Evolutionary conservation across 2,113 vertebrate species (phyloP), one percentile per base, ranked within the genome.

Genomic region (Cryptotis parvus): DNA sequence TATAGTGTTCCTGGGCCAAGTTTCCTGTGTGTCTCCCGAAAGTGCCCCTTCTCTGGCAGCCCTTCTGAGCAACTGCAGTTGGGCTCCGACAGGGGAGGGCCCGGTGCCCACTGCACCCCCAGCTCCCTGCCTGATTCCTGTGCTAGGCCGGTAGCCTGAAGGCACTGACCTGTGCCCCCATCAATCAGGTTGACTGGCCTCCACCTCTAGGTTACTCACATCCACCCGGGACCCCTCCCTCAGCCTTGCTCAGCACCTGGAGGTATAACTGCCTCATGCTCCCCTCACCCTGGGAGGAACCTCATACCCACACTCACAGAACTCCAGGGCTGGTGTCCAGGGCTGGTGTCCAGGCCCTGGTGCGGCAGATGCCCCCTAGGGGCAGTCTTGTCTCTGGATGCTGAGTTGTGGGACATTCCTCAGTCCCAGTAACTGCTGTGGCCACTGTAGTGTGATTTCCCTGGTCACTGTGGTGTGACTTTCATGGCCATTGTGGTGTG

Each of bases 61-160:
- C 1, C 61, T 77, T 63, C 74, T 39, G 49, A 61, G 35, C 0
- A 4, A 3, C 0, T 9, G 39, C 18, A 55, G 29, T n/a, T 39
- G 69, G 29, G 35, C 35, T 58, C 18, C 58, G 8, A 65, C 63
- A 31, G 63, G 63, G 27, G 10, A 33, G 63, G 29, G 18, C 11
- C 3, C 16, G 0, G 0, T 27, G 41, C 26, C 49, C n/a, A 35
- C 6, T 0, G 4, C 1, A 1, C 22, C 16, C 69, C 20, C 65
- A 1, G 55, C 6, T 72, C 45, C 73, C 73, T 55, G 73, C 33
- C 41, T 8, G 18, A 55, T 35, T 72, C 52, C 1, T 31, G 74
- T 72, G 12, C 22, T 35, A 41, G n/a, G 20, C 6, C 18, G 35
- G 9, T 6, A 84, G 18, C 52, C 45, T 85, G 75, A 68, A 84